Evolutionary conservation across 2,888 invertebrate species (phyloP), one percentile per base, ranked within the genome.

Genomic region (Gari tellinella): DNA sequence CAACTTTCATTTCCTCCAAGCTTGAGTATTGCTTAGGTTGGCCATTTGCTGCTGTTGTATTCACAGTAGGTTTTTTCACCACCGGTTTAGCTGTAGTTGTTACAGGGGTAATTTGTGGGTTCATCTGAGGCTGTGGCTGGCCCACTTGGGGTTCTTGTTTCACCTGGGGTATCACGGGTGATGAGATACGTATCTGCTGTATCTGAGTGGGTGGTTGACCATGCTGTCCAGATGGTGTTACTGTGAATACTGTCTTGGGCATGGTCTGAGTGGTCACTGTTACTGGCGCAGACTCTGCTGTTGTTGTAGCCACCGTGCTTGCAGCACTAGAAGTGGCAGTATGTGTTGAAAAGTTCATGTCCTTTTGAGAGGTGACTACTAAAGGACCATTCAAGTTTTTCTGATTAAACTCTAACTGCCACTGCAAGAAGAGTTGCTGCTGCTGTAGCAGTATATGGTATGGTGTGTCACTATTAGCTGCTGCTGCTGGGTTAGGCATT

Each of bases 1-100:
- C 97, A 62, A 97, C 98, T 93, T 98, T 98, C 96, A 98, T 97
- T 89, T 98, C 98, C 91, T 98, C 97, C 87, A 98, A 93, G 74
- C 97, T 95, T 25, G 90, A 81, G 17, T 83, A 81, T 51, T 84
- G 82, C 74, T 88, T 89, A 4, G 73, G 69, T 37, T 80, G 49
- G 51, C 70, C 61, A 56, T 37, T 53, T 4, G 65, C 94, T 94
- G 74, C 17, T 62, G 66, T 55, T 48, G 68, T 45, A 31, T 31
- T 31, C 94, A 75, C 38, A 61, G 72, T 51, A 37, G 73, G 55
- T 43, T 62, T 68, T 49, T 80, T 80, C 43, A 72, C 49, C 41
- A 63, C 64, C 19, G 72, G 56, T 72, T 73, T 76, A 77, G 67
- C 68, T 62, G 72, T 48, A 66, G 17, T 61, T 60, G 26, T 60